phyloP scores from a whole-genome alignment of 2,888 invertebrate species.

The Ectemnius continuus region DNA sequence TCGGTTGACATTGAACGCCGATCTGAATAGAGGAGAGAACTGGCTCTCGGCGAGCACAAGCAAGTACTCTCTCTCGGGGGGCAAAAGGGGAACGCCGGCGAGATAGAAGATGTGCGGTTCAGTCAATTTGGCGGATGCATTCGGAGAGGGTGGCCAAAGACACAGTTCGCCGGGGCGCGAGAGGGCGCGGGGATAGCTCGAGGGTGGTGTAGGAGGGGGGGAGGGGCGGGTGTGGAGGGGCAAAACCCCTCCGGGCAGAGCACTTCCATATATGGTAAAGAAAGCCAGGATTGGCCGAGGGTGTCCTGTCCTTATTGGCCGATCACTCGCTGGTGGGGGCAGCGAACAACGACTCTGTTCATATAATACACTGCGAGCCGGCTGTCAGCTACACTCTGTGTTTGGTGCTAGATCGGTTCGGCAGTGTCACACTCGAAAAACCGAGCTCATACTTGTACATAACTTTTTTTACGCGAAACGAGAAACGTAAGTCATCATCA shows the following conservation, averaged over 20 bases:
- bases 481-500: slow-evolving; percentile 67
- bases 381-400: slow-evolving; percentile 73
- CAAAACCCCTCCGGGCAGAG: slow-evolving; percentile 80
- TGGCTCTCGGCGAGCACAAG: not conserved
- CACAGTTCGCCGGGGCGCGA: slow-evolving; percentile 25
- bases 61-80: not conserved
- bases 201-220: no score
- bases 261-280: slow-evolving; percentile 90
- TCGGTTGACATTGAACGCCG: slow-evolving; percentile 51
- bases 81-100: slow-evolving; percentile 22
- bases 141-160: slow-evolving; percentile 48
- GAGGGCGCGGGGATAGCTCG: slow-evolving; percentile 13
- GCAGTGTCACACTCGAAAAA: slow-evolving; percentile 63
- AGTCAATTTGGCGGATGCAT: slow-evolving; percentile 57
- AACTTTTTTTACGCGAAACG: slow-evolving; percentile 64
- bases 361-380: slow-evolving; percentile 74
- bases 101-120: slow-evolving; percentile 48
- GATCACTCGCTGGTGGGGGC: slow-evolving; percentile 63
- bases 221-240: slow-evolving; percentile 58
- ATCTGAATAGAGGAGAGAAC: slow-evolving; percentile 20
- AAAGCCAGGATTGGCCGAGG: slow-evolving; percentile 84
- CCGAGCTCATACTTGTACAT: slow-evolving; percentile 70
- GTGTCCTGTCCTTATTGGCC: slow-evolving; percentile 75
- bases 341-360: slow-evolving; percentile 66
- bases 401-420: slow-evolving; percentile 73